Evolutionary conservation across 2,888 invertebrate genomes (phyloP).

Genomic region (Philereme transversata): DNA sequence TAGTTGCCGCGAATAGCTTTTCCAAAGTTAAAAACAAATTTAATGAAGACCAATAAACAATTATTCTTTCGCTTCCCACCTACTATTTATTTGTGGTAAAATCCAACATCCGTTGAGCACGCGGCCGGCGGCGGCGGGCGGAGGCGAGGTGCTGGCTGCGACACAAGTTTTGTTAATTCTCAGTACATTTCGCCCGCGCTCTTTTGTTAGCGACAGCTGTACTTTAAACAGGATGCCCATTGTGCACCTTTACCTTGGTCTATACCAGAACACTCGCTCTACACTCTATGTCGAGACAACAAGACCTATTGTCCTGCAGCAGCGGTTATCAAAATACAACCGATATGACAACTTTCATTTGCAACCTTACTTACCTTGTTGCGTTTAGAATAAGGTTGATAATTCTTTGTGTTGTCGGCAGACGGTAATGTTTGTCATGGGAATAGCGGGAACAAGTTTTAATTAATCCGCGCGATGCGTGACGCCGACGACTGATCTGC

Average conservation of each 20-base stretch:
- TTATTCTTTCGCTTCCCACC: too few relatives aligned
- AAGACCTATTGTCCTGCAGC: constrained; percentile 9
- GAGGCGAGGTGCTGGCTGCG: background rate
- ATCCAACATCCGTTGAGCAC: too few relatives aligned
- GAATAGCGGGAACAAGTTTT: constrained; percentile 40
- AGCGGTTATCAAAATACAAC: constrained; percentile 7
- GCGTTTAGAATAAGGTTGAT: background rate
- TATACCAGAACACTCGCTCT: constrained; percentile 1
- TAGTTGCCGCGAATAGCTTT: too few relatives aligned
- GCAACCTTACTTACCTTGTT: constrained; percentile 4
- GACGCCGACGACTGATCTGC: constrained; percentile 19
- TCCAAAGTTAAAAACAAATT: too few relatives aligned
- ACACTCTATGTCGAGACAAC: constrained; percentile 10
- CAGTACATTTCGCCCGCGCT: constrained; percentile 29
- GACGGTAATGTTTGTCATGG: constrained; percentile 29
- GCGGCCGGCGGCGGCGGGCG: too few relatives aligned
- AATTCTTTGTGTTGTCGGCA: constrained; percentile 6
- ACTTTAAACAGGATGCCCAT: constrained; percentile 44
- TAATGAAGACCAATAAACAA: too few relatives aligned
- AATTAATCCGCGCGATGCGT: constrained; percentile 43
- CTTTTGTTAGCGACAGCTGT: constrained; percentile 42
- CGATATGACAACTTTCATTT: constrained; percentile 6
- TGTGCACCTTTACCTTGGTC: constrained; percentile 40
- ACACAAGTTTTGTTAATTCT: constrained; percentile 27
- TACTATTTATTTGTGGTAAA: too few relatives aligned